Evolutionary conservation across 2,888 invertebrate species (phyloP), one percentile per base, ranked within the genome.

Genomic region (Schizaphis graminum): DNA sequence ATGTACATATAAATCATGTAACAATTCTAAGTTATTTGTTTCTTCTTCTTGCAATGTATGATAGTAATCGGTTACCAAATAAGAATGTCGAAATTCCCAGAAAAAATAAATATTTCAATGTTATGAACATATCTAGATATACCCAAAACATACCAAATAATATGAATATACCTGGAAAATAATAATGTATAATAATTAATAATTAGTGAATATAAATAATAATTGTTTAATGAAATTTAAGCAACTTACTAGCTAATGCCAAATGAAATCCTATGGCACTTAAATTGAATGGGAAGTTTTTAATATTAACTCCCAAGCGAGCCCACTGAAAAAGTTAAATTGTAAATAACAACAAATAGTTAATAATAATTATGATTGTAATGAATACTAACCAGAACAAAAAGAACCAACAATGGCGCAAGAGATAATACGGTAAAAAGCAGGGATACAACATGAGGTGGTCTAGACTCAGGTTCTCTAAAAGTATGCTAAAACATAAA

Each of bases 71-170:
- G 96, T 99, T 99, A 3, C 99, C 99, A 94, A 98, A 97, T 84
- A 99, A 97, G 97, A 99, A 99, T 94, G 99, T 99, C 95, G 99
- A 97, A 84, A 98, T 96, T 94, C 97, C 99, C 94, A 99, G 96
- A 94, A 98, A 97, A 95, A 98, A 96, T 95, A 99, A 97, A 96
- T 98, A 98, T 95, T 98, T 98, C 95, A 99, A 96, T 41, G 99
- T 99, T 95, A 98, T 97, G 96, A 99, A 99, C 99, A 99, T 99
- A 95, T 98, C 97, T 95, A 99, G 96, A 95, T 97, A 97, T 95
- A 99, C 96, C 99, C 99, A 99, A 96, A 99, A 99, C 95, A 98
- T 96, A 93, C 97, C 97, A 96, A 99, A 99, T 94, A 99, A 97
- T 0, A 96, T 97, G 95, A 99, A 97, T 94, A 99, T 98, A 56